A percentile compares a stretch with the other conserved stretches of the same genome.
Evolutionary conservation across 2,888 invertebrate species (phyloP).

Genomic region (Pecten maximus): DNA sequence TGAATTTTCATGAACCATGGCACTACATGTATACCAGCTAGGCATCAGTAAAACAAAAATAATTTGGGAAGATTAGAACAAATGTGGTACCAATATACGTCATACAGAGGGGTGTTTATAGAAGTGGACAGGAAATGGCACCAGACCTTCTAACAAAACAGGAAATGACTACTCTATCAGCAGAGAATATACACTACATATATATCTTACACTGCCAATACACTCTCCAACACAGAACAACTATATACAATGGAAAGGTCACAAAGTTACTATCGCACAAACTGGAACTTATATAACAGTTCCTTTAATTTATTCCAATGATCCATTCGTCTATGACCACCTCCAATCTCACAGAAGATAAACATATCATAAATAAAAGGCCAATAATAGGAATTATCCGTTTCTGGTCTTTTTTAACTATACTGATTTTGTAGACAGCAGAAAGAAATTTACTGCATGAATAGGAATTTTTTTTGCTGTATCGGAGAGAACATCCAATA

Average conservation of each 20-base stretch:
- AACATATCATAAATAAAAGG: background rate
- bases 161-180: background rate
- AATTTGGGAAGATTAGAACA: background rate
- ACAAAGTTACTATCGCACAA: background rate
- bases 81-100: background rate
- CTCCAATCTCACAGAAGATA: background rate
- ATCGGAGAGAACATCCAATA: too few relatives aligned
- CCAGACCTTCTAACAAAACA: conserved; percentile 24
- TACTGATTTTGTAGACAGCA: background rate
- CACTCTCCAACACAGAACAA: background rate
- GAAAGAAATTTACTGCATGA: too few relatives aligned
- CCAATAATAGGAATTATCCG: background rate
- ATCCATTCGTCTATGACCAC: background rate
- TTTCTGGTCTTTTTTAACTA: background rate
- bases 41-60: background rate
- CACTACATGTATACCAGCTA: too few relatives aligned
- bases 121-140: background rate
- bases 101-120: conserved; percentile 8
- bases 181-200: background rate
- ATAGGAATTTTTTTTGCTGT: too few relatives aligned
- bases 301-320: background rate
- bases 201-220: background rate
- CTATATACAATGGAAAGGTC: background rate
- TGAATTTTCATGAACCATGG: too few relatives aligned
- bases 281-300: background rate